Evolutionary conservation across 2,797 vertebrate species (phyloP).

Genomic region (Lepus townsendii): DNA sequence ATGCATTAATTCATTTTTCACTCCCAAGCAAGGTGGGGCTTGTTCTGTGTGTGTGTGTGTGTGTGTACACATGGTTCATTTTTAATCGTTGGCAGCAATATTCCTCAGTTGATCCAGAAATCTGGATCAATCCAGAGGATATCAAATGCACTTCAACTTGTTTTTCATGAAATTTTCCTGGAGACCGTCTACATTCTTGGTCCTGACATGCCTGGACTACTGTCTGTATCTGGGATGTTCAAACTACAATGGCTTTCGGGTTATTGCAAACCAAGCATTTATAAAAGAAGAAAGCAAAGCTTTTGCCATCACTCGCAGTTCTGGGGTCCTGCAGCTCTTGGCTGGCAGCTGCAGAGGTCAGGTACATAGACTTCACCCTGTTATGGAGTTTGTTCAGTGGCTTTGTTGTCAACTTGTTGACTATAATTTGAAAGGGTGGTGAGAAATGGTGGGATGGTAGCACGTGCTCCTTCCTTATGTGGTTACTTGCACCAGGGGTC

Average conservation of each 20-base stretch:
- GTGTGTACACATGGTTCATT: background rate
- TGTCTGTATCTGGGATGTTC: background rate
- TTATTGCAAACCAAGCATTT: background rate
- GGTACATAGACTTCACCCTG: background rate
- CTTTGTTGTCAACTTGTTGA: background rate
- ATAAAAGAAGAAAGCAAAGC: no score
- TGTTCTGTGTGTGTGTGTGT: rapidly evolving
- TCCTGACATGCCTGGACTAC: no score
- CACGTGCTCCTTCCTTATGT: rapidly evolving
- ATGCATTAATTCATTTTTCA: background rate
- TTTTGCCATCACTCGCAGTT: background rate
- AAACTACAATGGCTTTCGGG: background rate
- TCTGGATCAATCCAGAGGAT: background rate
- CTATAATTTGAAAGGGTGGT: background rate
- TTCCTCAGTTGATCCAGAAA: background rate
- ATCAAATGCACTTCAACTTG: rapidly evolving
- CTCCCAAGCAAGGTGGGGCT: background rate
- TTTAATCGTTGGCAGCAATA: background rate
- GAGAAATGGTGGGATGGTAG: background rate
- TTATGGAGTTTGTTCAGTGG: background rate
- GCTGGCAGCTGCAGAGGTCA: background rate
- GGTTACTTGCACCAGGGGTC: background rate
- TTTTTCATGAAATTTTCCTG: background rate
- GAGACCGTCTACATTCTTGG: background rate
- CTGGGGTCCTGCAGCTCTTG: background rate